Percentiles rank a stretch among this genome's conserved stretches.
These are phyloP conservation scores for Drosophila willistoni DNA, from an alignment of 1,140 invertebrate genomes.

Conservation along the genomic window DNA sequence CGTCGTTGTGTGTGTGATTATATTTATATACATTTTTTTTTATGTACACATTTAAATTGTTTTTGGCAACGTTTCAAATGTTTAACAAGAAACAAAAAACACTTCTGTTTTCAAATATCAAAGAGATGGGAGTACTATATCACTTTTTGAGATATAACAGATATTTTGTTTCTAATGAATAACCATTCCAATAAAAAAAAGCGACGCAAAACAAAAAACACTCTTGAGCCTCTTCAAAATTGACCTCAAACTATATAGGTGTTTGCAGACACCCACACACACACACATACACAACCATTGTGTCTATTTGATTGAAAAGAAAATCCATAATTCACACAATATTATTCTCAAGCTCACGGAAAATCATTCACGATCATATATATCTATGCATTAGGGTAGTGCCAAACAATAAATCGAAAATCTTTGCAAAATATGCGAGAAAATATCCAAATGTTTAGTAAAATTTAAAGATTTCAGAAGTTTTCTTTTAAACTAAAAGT, in stretches of 20 bases:
- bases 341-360: background rate
- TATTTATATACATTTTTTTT: conserved; percentile 16
- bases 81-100: conserved; percentile 7
- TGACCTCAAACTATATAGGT: conserved; percentile 17
- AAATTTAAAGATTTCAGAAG: background rate
- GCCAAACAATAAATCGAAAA: no score
- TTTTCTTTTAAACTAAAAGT: background rate
- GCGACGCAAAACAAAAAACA: background rate
- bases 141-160: conserved; percentile 15
- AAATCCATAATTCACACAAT: conserved; percentile 3
- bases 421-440: no score
- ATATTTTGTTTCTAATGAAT: conserved; percentile 16
- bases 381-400: background rate
- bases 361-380: conserved; percentile 1
- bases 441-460: no score
- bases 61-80: conserved; percentile 21
- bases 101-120: conserved; percentile 12
- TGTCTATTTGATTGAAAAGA: conserved; percentile 15
- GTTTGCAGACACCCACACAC: background rate
- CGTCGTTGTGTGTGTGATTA: background rate
- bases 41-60: conserved; percentile 16
- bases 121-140: conserved; percentile 21
- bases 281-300: background rate
- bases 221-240: background rate
- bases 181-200: background rate